Percentiles rank a stretch among this genome's conserved stretches.
Evolutionary conservation across 2,797 vertebrate species (phyloP).

Genomic region (Hozukius guyotensis): DNA sequence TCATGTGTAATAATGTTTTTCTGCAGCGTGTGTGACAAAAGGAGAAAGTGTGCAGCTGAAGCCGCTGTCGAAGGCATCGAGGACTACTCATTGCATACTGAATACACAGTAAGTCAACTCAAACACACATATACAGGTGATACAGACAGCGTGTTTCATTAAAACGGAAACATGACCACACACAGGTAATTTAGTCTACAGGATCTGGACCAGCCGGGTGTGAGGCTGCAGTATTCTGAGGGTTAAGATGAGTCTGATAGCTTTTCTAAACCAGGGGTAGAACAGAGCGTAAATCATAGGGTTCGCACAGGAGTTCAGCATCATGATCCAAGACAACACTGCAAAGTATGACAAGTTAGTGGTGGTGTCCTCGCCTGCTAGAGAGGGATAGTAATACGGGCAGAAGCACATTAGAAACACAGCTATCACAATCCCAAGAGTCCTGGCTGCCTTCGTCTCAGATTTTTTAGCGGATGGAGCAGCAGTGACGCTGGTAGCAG

Average conservation of each 20-base stretch:
- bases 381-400: constrained; percentile 56
- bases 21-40: neutral
- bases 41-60: neutral
- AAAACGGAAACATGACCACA: neutral
- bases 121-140: neutral
- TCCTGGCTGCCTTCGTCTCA: constrained; percentile 66
- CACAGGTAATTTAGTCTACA: constrained; percentile 9
- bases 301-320: constrained; percentile 65
- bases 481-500: neutral
- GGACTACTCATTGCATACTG: neutral
- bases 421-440: constrained; percentile 51
- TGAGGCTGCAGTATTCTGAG: constrained; percentile 54
- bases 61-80: neutral
- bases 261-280: constrained; percentile 71
- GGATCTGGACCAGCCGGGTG: neutral
- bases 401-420: constrained; percentile 65
- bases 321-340: constrained; percentile 48
- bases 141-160: neutral
- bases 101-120: neutral
- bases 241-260: constrained; percentile 57
- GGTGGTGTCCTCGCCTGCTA: constrained; percentile 17
- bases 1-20: neutral
- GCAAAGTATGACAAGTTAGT: constrained; percentile 5
- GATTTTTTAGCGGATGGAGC: constrained; percentile 5
- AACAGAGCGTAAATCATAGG: constrained; percentile 72